These are phyloP conservation scores for Tetramorium parvispinum DNA, from an alignment of 1,140 invertebrate species.

Conservation along the genomic window DNA sequence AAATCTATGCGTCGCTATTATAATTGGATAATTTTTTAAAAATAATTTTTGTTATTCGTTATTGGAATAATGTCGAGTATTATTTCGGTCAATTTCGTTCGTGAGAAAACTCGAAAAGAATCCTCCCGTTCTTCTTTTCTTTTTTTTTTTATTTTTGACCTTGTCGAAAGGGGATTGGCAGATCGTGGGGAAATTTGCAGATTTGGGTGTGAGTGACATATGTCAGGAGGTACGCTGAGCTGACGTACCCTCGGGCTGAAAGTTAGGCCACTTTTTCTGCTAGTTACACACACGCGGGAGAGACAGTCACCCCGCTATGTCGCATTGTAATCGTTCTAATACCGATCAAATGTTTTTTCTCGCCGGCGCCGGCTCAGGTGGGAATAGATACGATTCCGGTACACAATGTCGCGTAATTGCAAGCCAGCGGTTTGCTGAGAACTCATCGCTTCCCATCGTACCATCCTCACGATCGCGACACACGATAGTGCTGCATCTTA, in stretches of 20 bases:
- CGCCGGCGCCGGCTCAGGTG: constrained; percentile 6
- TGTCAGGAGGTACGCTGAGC: constrained; percentile 52
- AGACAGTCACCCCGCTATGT: constrained; percentile 8
- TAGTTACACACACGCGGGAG: constrained; percentile 38
- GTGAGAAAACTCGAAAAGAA: constrained; percentile 41
- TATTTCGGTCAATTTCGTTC: neutral
- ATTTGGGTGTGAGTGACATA: constrained; percentile 68
- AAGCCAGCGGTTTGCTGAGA: constrained; percentile 32
- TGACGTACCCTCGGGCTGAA: constrained; percentile 28
- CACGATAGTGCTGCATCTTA: constrained; percentile 9
- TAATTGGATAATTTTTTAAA: neutral
- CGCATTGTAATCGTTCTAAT: constrained; percentile 52
- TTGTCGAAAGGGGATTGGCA: constrained; percentile 43
- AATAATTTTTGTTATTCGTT: too few species aligned
- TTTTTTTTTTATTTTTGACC: constrained; percentile 29
- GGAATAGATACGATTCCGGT: constrained; percentile 42
- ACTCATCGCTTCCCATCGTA: constrained; percentile 43
- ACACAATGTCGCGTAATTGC: constrained; percentile 59
- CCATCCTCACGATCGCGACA: constrained; percentile 15
- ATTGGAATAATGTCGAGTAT: neutral
- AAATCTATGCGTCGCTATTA: too few species aligned
- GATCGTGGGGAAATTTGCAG: constrained; percentile 57
- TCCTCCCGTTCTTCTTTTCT: neutral
- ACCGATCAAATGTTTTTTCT: constrained; percentile 50
- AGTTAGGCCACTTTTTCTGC: constrained; percentile 57